Conservation (phyloP, 2,113 vertebrate genomes). For the Esox niger region DNA sequence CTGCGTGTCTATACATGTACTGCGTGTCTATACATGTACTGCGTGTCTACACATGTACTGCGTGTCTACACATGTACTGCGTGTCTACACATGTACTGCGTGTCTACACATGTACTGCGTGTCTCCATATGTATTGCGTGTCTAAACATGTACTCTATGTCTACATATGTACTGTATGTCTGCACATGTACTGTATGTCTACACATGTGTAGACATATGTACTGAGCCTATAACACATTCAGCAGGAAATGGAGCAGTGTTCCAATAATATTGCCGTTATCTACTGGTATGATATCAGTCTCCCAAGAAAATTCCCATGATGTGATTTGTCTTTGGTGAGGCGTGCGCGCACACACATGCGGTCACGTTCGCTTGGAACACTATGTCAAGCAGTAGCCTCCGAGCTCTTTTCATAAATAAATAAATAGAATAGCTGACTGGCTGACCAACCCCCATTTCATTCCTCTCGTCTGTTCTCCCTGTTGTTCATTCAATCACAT, state of each 20-base stretch:
- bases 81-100: no score
- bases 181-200: neutral
- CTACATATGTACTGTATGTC: neutral
- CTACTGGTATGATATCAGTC: neutral
- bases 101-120: no score
- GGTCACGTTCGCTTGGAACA: neutral
- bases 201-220: no score
- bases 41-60: no score
- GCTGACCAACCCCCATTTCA: conserved; percentile 33
- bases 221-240: no score
- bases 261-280: neutral
- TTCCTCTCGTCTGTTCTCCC: conserved; percentile 24
- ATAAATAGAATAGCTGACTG: conserved; percentile 39
- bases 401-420: conserved; percentile 48
- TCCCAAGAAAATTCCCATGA: neutral
- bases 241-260: no score
- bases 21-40: no score
- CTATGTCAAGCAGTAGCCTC: conserved; percentile 25
- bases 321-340: neutral
- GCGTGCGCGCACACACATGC: neutral
- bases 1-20: no score
- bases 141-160: neutral
- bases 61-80: no score
- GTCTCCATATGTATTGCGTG: no score
- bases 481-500: neutral